phyloP scores from a whole-genome alignment of 2,797 vertebrate genomes.

The Fringilla coelebs region DNA sequence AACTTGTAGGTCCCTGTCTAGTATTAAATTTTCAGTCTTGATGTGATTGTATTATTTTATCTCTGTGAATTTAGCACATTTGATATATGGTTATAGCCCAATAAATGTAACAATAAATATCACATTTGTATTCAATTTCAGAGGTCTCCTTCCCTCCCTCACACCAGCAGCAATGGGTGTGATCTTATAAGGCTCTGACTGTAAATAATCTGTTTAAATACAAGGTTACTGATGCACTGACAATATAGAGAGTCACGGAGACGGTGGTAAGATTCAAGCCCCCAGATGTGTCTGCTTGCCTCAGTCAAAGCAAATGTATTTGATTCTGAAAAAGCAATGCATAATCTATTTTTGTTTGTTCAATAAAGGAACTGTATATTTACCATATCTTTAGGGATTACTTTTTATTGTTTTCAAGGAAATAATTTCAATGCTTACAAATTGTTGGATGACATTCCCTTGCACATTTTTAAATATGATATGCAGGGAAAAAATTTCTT shows the following conservation, averaged over 20 bases:
- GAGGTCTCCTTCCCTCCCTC: constrained; percentile 56
- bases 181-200: constrained; percentile 63
- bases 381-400: constrained; percentile 67
- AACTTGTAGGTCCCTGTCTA: constrained; percentile 32
- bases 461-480: constrained; percentile 56
- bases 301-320: constrained; percentile 69
- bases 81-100: constrained; percentile 65
- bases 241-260: constrained; percentile 51
- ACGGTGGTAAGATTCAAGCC: constrained; percentile 28
- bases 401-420: constrained; percentile 59
- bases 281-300: constrained; percentile 59
- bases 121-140: constrained; percentile 65
- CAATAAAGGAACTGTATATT: constrained; percentile 73
- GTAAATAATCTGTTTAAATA: constrained; percentile 75
- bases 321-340: constrained; percentile 66
- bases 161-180: constrained; percentile 53
- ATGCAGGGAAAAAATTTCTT: constrained; percentile 18
- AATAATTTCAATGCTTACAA: constrained; percentile 58
- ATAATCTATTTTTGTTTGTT: constrained; percentile 71
- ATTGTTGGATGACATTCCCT: constrained; percentile 46
- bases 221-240: constrained; percentile 64
- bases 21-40: constrained; percentile 59
- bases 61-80: constrained; percentile 47
- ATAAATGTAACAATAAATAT: constrained; percentile 70
- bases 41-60: constrained; percentile 67